A percentile compares a stretch with the other conserved stretches of the same genome.
These are phyloP conservation scores for Gila robusta DNA, from an alignment of 2,797 vertebrate genomes.

Conservation along the genomic window DNA sequence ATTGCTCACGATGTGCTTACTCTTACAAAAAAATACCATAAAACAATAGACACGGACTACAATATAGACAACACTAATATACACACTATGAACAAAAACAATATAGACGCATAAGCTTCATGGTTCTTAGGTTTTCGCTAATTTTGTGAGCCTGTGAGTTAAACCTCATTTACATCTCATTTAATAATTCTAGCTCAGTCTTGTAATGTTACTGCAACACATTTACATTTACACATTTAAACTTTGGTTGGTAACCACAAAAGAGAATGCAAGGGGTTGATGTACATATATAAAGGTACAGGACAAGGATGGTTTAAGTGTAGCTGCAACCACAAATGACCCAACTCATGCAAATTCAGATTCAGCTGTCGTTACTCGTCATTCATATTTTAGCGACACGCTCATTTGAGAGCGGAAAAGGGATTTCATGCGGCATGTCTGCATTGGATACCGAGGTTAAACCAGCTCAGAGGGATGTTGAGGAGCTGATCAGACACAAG, in stretches of 20 bases:
- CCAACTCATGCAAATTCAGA: not conserved
- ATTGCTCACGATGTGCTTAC: too few species aligned
- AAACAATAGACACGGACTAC: too few species aligned
- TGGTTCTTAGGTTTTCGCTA: not conserved
- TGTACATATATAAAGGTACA: not conserved
- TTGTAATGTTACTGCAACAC: not conserved
- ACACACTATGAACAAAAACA: too few species aligned
- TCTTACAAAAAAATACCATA: too few species aligned
- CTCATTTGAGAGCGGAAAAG: too few species aligned
- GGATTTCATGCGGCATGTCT: not conserved
- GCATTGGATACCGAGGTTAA: not conserved
- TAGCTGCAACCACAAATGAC: not conserved
- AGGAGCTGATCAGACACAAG: not conserved
- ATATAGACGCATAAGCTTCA: not conserved
- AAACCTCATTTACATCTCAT: not conserved
- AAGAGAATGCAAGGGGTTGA: not conserved
- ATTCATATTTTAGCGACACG: not conserved
- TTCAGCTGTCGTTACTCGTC: not conserved
- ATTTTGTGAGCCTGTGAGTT: not conserved
- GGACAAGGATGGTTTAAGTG: not conserved
- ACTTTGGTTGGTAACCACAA: not conserved
- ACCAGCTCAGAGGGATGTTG: not conserved
- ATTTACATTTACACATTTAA: not conserved
- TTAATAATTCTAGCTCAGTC: not conserved
- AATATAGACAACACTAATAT: too few species aligned